These are phyloP conservation scores for Ammospiza nelsoni DNA, from an alignment of 2,113 vertebrate genomes.

Conservation along the genomic window DNA sequence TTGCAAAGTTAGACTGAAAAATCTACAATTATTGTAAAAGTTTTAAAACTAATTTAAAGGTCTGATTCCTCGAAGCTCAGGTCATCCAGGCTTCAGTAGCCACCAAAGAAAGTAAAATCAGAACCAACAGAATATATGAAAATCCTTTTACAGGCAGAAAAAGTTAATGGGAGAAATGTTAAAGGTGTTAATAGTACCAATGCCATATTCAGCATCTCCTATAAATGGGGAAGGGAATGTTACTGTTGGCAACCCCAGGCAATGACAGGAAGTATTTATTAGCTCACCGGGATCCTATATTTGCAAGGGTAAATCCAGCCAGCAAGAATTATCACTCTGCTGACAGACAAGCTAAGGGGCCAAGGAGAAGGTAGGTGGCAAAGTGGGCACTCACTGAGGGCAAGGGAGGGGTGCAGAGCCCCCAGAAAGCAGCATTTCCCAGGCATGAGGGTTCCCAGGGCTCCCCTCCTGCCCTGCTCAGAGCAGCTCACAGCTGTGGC, in stretches of 20 bases:
- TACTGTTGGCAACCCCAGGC: conserved; percentile 36
- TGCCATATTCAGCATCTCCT: background rate
- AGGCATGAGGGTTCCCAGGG: background rate
- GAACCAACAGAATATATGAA: background rate
- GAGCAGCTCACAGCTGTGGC: background rate
- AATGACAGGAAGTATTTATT: conserved; percentile 12
- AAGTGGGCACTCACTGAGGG: background rate
- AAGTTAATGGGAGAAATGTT: background rate
- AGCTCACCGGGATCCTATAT: conserved; percentile 8
- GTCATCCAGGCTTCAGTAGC: background rate
- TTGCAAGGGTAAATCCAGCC: conserved; percentile 31
- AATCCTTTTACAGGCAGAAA: conserved; percentile 14
- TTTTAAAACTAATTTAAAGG: background rate
- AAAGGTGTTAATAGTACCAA: conserved; percentile 34
- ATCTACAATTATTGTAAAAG: background rate
- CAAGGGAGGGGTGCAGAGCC: background rate
- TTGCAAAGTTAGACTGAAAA: background rate
- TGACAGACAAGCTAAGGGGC: background rate
- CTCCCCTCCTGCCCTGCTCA: background rate
- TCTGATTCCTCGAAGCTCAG: background rate
- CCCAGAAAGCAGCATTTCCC: background rate
- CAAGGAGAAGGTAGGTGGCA: background rate
- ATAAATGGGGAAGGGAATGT: conserved; percentile 28
- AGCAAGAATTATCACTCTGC: background rate
- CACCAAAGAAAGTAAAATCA: background rate